Evolutionary conservation across 2,113 vertebrate species (phyloP), one percentile per base, ranked within the genome.

Genomic region (Zeus faber): DNA sequence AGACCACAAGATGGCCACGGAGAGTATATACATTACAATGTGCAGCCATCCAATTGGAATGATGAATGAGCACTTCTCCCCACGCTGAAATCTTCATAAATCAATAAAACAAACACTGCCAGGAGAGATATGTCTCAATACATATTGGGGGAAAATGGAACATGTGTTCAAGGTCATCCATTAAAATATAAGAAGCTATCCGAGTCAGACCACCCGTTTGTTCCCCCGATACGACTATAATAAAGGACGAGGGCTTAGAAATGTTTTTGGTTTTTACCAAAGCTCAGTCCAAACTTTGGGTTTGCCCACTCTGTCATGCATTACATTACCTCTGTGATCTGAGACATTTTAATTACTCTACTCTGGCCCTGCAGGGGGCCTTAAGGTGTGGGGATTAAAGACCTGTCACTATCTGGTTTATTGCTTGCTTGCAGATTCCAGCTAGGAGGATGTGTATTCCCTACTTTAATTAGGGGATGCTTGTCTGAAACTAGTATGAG

Each of bases 341-440:
- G 62, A 67, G 58, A 76, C 54, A 53, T 74, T 70, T 81, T 79
- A 79, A 76, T 79, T 72, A 77, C 70, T 74, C 57, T 55, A 20
- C 37, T 40, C 52, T 72, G 62, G 51, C 50, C 81, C 62, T 79
- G 8, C 58, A 27, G 22, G 48, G 52, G 72, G 44, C 27, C 24
- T n/a, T n/a, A n/a, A 6, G 25, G 10, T 40, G 48, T 18, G 62
- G 51, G 39, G 59, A 71, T 67, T 73, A 61, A 62, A 71, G 58
- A 44, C 23, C 39, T 29, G 33, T 24, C 50, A 3, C 49, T 49
- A 27, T 33, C 47, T 27, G 26, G 46, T 49, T 39, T 49, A 24
- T 68, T 70, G 26, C 47, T 77, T 45, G 26, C 41, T 26, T 62
- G 49, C 51, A 50, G 49, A 62, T 58, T 67, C 49, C 23, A 22